These are phyloP conservation scores for Zoanthus gigantus DNA, from an alignment of 92 coral and sea anemone species.

Conservation along the genomic window DNA sequence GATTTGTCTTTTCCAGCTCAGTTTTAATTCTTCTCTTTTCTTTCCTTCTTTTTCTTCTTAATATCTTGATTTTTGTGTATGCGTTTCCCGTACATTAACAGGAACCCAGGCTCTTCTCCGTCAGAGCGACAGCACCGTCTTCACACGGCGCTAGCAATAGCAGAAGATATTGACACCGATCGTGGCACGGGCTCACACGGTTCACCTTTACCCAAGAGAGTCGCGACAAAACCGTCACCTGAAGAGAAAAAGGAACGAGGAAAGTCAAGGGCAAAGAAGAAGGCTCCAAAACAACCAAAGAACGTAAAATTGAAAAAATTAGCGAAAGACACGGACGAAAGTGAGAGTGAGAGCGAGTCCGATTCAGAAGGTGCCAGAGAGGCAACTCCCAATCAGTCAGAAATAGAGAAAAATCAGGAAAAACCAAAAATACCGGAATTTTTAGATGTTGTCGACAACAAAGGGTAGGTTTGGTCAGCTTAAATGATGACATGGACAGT, in stretches of 20 bases:
- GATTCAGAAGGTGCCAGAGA: conserved; percentile 57
- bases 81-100: not conserved
- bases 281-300: conserved; percentile 64
- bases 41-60: too few relatives aligned
- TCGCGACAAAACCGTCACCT: conserved; percentile 49
- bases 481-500: too few relatives aligned
- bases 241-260: conserved; percentile 45
- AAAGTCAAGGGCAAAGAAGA: conserved; percentile 48
- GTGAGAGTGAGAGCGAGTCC: conserved; percentile 45
- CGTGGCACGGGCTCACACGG: conserved; percentile 59
- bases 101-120: conserved; percentile 91
- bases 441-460: conserved; percentile 86
- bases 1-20: too few relatives aligned
- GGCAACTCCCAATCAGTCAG: conserved; percentile 50
- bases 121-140: conserved; percentile 94
- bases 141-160: conserved; percentile 94
- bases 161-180: conserved; percentile 92
- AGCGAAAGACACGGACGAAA: conserved; percentile 53
- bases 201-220: conserved; percentile 64
- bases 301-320: conserved; percentile 77
- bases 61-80: not conserved
- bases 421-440: conserved; percentile 78
- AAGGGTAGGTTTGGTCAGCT: conserved; percentile 53
- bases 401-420: conserved; percentile 69
- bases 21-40: too few relatives aligned